These are phyloP conservation scores for Brachystomella parvula DNA, from an alignment of 1,140 invertebrate genomes.

Conservation along the genomic window DNA sequence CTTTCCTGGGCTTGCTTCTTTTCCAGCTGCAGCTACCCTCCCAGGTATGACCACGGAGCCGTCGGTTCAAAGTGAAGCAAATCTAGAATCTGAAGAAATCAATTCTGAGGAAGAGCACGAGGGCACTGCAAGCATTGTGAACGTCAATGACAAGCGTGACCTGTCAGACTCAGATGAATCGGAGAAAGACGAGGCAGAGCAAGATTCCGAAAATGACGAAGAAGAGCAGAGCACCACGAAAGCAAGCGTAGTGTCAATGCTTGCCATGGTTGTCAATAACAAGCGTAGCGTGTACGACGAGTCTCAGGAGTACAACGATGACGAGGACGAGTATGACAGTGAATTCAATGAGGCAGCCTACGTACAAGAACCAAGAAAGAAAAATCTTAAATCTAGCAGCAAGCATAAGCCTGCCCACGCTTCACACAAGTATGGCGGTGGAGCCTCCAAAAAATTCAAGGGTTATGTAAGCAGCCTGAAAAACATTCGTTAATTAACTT, in stretches of 20 bases:
- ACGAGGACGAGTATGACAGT: background rate
- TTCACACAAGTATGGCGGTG: background rate
- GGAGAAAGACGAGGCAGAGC: too few relatives aligned
- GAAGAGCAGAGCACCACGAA: too few relatives aligned
- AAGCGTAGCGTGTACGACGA: background rate
- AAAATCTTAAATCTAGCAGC: background rate
- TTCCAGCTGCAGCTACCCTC: background rate
- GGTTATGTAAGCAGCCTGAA: conserved; percentile 7
- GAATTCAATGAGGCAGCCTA: background rate
- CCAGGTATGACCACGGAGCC: background rate
- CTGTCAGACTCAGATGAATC: background rate
- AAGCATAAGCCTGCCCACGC: too few relatives aligned
- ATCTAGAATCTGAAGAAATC: background rate
- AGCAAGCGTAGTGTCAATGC: too few relatives aligned
- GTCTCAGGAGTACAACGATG: background rate
- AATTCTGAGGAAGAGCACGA: background rate
- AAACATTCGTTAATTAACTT: too few relatives aligned
- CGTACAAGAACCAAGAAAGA: background rate
- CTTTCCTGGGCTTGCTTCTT: too few relatives aligned
- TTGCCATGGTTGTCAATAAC: background rate
- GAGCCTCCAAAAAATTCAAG: background rate
- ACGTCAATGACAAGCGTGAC: background rate
- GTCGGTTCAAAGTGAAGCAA: background rate
- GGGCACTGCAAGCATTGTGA: background rate
- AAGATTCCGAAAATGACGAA: background rate